These are phyloP conservation scores for Coptodon rendalli DNA, from an alignment of 2,113 vertebrate genomes.

Conservation along the genomic window DNA sequence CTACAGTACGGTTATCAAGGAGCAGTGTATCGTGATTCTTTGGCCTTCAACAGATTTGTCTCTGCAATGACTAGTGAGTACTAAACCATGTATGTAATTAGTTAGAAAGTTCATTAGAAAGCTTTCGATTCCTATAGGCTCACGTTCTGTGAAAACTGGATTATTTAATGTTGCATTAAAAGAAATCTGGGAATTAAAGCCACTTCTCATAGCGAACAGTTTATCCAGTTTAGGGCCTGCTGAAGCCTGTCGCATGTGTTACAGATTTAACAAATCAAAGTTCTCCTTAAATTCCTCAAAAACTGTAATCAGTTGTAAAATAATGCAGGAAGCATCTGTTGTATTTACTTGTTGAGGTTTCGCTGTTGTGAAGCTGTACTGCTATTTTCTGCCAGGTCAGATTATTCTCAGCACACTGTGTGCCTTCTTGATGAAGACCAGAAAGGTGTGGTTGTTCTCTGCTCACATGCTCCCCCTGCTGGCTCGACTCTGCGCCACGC, in stretches of 20 bases:
- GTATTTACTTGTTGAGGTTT: not conserved
- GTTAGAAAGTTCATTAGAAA: not conserved
- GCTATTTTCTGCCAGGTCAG: slow-evolving; percentile 64
- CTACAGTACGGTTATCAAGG: slow-evolving; percentile 64
- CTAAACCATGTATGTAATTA: not conserved
- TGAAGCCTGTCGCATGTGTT: not conserved
- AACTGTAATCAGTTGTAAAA: not conserved
- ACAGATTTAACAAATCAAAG: not conserved
- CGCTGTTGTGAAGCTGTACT: not conserved
- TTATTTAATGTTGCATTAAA: not conserved
- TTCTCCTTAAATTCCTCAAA: not conserved
- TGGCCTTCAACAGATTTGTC: slow-evolving; percentile 70
- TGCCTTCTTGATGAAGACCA: slow-evolving; percentile 78
- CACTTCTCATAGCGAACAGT: not conserved
- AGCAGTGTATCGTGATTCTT: slow-evolving; percentile 62
- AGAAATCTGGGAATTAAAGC: not conserved
- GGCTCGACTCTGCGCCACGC: slow-evolving; percentile 63
- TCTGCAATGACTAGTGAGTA: slow-evolving; percentile 76
- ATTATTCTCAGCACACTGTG: slow-evolving; percentile 77
- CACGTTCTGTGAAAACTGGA: not conserved
- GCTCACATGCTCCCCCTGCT: slow-evolving; percentile 76
- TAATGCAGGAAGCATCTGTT: not conserved
- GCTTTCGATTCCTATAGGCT: not conserved
- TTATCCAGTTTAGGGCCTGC: not conserved
- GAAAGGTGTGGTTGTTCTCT: slow-evolving; percentile 76